Evolutionary conservation across 2,797 vertebrate species (phyloP), one percentile per base, ranked within the genome.

Genomic region (Myotis findleyi): DNA sequence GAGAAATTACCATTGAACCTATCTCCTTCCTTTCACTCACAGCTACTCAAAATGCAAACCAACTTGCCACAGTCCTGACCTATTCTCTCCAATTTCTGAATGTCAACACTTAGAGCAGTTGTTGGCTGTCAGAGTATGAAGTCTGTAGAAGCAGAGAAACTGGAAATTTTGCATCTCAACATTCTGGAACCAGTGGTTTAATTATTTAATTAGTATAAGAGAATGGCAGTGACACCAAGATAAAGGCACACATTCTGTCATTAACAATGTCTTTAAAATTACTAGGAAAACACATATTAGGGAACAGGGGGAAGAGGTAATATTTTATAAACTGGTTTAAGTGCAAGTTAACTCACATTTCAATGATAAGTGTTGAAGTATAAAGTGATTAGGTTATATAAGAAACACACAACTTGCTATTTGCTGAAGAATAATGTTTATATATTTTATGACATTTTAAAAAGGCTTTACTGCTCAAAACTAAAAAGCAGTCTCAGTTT

Each of bases 41-140:
- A 79, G 49, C 72, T 94, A 44, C 68, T 97, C 95, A 96, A 93
- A 95, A 97, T 97, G 89, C 96, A 97, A 95, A 92, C 53, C 90
- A 80, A 68, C 64, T 87, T 36, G 27, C 68, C 57, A 83, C 49
- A 64, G 87, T 41, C 51, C 83, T 97, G 88, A 97, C 92, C 93
- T 97, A 96, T 90, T 96, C 89, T 88, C 49, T 92, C 82, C 71
- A 94, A 86, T 96, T 95, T 96, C 92, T 95, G 90, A 97, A 97
- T 96, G 96, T 97, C 97, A 97, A 97, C 62, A 90, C 73, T 97
- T 85, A 90, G 20, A 91, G 88, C 93, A 93, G 86, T 95, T 95
- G 88, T 90, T 93, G 75, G n/a, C 86, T 97, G 96, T 97, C 97
- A 94, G 53, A 92, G 44, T 82, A 85, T 8, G 18, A 94, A 92